Percentiles rank a stretch among this genome's conserved stretches.
These are phyloP conservation scores for Elegia similella DNA, from an alignment of 2,888 invertebrate species.

Conservation along the genomic window DNA sequence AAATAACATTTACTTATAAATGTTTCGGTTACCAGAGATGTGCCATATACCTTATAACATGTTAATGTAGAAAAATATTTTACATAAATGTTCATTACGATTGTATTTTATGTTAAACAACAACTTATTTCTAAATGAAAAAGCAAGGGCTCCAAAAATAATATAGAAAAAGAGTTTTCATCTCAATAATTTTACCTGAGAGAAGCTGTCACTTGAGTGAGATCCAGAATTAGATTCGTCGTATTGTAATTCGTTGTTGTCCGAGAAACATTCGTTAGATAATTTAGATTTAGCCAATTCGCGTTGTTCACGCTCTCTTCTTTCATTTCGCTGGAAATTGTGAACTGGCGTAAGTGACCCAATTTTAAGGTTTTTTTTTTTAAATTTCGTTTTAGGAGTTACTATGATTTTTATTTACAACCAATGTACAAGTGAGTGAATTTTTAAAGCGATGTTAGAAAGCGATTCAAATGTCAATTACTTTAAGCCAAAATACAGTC, in stretches of 20 bases:
- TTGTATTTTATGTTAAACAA: not conserved
- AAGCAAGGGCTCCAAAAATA: not conserved
- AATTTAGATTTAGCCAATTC: slow-evolving; percentile 89
- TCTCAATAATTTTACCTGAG: slow-evolving; percentile 74
- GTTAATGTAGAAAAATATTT: too few relatives aligned
- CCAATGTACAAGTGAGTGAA: not conserved
- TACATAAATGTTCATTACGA: not conserved
- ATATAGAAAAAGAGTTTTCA: slow-evolving; percentile 6
- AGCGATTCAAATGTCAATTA: too few relatives aligned
- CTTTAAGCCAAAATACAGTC: not conserved
- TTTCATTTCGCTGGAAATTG: slow-evolving; percentile 88
- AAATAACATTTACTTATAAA: too few relatives aligned
- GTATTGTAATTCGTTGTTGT: slow-evolving; percentile 84
- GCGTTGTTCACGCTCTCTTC: slow-evolving; percentile 92
- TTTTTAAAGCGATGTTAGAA: not conserved
- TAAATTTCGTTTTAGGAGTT: too few relatives aligned
- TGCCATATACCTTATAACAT: too few relatives aligned
- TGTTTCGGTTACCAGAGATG: too few relatives aligned
- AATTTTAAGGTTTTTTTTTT: not conserved
- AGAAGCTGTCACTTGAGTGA: slow-evolving; percentile 85
- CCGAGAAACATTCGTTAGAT: slow-evolving; percentile 85
- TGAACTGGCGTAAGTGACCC: not conserved
- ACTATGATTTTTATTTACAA: too few relatives aligned
- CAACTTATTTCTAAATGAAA: not conserved
- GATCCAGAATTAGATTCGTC: slow-evolving; percentile 81